phyloP scores from a whole-genome alignment of 2,113 vertebrate genomes.

The Neolamprologus falcicula region DNA sequence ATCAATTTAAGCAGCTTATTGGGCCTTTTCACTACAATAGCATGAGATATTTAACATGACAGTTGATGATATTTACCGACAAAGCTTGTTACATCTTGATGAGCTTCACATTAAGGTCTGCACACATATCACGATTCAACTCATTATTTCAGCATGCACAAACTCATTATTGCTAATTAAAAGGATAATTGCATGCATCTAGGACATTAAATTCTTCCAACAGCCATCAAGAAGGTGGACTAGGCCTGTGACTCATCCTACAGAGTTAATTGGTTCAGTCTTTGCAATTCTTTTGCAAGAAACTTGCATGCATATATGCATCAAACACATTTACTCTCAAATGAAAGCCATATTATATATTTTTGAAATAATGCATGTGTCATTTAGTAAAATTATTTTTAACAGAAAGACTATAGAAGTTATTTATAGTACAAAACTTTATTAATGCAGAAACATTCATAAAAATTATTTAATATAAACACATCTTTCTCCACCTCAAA shows the following conservation, averaged over 20 bases:
- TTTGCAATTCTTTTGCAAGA: background rate
- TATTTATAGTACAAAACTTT: background rate
- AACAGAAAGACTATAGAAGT: background rate
- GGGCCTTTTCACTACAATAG: background rate
- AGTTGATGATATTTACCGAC: slow-evolving; percentile 61
- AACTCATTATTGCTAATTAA: slow-evolving; percentile 76
- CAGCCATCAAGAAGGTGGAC: slow-evolving; percentile 56
- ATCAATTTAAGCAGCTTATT: background rate
- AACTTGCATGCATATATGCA: background rate
- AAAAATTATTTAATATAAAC: background rate
- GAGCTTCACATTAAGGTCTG: slow-evolving; percentile 67
- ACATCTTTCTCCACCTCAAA: background rate
- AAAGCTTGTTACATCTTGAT: slow-evolving; percentile 69
- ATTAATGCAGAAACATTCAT: background rate
- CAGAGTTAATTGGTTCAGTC: background rate
- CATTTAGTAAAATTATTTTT: background rate
- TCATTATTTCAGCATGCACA: slow-evolving; percentile 72
- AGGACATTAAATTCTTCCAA: slow-evolving; percentile 62
- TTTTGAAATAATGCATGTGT: background rate
- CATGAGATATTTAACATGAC: slow-evolving; percentile 52
- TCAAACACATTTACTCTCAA: background rate
- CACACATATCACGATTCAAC: slow-evolving; percentile 61
- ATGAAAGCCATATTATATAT: background rate
- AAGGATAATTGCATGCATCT: slow-evolving; percentile 74
- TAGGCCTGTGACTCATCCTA: slow-evolving; percentile 4